A percentile compares a stretch with the other conserved stretches of the same genome.
Conservation (phyloP, 2,113 vertebrate species). For the Rhinolophus ferrumequinum region DNA sequence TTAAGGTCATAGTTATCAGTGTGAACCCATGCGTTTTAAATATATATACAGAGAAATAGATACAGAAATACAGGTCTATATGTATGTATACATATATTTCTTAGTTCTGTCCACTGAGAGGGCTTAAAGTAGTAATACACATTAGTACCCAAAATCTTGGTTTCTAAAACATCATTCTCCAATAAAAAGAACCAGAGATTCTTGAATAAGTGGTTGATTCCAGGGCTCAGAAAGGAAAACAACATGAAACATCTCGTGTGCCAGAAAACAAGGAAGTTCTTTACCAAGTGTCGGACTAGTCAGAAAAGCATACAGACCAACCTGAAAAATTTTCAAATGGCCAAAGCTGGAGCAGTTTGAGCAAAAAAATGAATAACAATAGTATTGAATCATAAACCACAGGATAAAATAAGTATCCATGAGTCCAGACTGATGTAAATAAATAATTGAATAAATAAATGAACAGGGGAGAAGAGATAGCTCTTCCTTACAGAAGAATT, state of each 20-base stretch:
- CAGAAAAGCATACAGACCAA: neutral
- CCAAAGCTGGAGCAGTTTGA: neutral
- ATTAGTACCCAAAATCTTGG: neutral
- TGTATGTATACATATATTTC: neutral
- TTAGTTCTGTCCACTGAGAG: neutral
- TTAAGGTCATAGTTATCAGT: neutral
- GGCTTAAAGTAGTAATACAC: neutral
- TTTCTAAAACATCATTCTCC: neutral
- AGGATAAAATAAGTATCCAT: constrained; percentile 9
- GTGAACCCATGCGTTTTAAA: neutral
- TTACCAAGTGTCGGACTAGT: neutral
- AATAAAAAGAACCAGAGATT: neutral
- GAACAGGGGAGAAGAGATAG: neutral
- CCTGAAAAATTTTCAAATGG: neutral
- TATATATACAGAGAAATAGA: neutral
- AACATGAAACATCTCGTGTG: neutral
- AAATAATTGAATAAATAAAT: constrained; percentile 43
- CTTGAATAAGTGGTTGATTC: neutral
- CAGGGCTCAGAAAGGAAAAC: neutral
- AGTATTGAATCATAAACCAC: neutral
- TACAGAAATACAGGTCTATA: neutral
- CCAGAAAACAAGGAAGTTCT: neutral
- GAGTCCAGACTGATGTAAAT: neutral
- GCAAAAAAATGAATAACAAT: neutral
- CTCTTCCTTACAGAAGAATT: constrained; percentile 11